A percentile compares a stretch with the other conserved stretches of the same genome.
phyloP scores from a whole-genome alignment of 2,888 invertebrate genomes.

The Tenthredo mesomela region DNA sequence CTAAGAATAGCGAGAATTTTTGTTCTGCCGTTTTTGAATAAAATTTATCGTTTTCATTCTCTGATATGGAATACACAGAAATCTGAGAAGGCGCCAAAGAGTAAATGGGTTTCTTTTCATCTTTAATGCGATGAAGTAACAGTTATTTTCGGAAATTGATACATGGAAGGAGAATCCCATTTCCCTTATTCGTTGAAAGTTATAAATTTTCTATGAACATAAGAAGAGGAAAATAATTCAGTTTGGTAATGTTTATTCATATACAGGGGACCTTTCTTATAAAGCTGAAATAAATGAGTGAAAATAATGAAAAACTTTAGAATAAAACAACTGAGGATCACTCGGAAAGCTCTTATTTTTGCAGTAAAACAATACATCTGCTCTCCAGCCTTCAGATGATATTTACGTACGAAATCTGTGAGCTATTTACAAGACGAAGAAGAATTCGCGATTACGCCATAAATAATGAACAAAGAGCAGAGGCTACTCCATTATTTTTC shows the following conservation, averaged over 20 bases:
- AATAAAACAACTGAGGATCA: slow-evolving; percentile 6
- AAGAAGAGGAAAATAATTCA: not conserved
- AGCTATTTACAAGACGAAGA: not conserved
- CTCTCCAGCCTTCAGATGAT: not conserved
- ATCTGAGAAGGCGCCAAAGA: not conserved
- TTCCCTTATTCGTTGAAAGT: not conserved
- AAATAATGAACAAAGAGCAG: slow-evolving; percentile 16
- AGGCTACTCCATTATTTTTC: slow-evolving; percentile 6
- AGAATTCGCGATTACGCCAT: not conserved
- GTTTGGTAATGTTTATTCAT: not conserved
- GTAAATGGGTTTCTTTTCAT: not conserved
- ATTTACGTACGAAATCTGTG: not conserved
- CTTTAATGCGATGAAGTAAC: not conserved
- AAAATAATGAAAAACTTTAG: not conserved
- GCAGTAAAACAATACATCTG: slow-evolving; percentile 14
- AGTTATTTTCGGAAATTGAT: not conserved
- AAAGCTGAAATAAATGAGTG: slow-evolving; percentile 10
- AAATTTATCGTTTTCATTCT: not conserved
- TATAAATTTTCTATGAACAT: not conserved
- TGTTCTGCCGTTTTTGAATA: not conserved
- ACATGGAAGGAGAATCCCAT: not conserved
- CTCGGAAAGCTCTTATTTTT: not conserved
- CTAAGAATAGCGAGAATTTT: not conserved
- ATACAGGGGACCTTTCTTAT: not conserved
- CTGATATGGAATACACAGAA: not conserved